phyloP scores from a whole-genome alignment of 30 jellyfish, hydroid and myxozoan genomes.

The Chrysaora quinquecirrha region DNA sequence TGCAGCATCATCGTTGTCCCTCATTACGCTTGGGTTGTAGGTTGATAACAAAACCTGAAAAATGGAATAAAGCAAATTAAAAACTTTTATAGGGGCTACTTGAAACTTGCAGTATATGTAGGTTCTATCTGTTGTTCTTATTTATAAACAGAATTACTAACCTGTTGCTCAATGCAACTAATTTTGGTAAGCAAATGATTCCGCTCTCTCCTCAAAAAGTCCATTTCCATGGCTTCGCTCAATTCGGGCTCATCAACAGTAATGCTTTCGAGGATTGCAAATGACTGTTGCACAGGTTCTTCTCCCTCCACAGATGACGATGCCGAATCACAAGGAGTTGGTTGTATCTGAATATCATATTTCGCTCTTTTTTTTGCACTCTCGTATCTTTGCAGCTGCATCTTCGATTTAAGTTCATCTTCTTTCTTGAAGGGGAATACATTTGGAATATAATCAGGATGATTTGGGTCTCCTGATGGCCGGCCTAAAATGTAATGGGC shows the following conservation, averaged over 20 bases:
- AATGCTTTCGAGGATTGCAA: too few relatives aligned
- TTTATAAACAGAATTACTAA: too few relatives aligned
- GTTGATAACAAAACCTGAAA: constrained; percentile 6
- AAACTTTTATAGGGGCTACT: too few relatives aligned
- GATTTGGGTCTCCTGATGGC: constrained; percentile 23
- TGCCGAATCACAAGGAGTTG: neutral
- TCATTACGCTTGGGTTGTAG: neutral
- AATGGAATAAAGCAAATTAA: neutral
- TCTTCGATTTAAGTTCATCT: neutral
- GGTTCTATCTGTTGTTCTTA: too few relatives aligned
- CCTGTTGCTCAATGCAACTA: constrained; percentile 35
- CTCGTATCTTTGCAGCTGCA: constrained; percentile 18
- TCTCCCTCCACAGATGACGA: too few relatives aligned
- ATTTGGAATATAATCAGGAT: constrained; percentile 26
- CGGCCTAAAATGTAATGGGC: constrained; percentile 25
- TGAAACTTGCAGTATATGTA: too few relatives aligned
- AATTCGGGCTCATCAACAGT: too few relatives aligned
- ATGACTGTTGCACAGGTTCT: too few relatives aligned
- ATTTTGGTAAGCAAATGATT: constrained; percentile 9
- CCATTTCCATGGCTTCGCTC: constrained; percentile 6
- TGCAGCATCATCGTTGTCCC: constrained; percentile 25
- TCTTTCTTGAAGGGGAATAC: neutral
- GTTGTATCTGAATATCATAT: neutral
- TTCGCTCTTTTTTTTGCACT: constrained; percentile 28
- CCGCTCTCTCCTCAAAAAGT: neutral